Percentiles rank a stretch among this genome's conserved stretches.
These are phyloP conservation scores for Oligia latruncula DNA, from an alignment of 2,888 invertebrate genomes.

Conservation along the genomic window DNA sequence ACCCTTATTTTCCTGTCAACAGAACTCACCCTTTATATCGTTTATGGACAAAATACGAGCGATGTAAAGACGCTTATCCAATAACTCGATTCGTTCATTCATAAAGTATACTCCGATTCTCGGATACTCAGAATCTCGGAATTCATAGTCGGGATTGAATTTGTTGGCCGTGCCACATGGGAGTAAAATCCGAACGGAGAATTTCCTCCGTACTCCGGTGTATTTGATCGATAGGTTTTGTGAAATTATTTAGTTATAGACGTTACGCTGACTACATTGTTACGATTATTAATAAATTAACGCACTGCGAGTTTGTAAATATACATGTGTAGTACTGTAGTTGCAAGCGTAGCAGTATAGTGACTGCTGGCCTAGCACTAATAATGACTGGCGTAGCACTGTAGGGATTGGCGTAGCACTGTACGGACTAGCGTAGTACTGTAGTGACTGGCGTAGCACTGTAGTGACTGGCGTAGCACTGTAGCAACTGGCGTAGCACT, in stretches of 20 bases:
- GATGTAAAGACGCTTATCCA: conserved; percentile 37
- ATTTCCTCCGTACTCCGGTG: neutral
- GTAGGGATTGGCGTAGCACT: neutral
- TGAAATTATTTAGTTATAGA: neutral
- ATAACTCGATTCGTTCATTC: conserved; percentile 50
- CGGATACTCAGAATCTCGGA: conserved; percentile 21
- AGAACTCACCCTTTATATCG: conserved; percentile 6
- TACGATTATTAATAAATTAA: neutral
- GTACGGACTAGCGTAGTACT: neutral
- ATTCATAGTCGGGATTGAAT: conserved; percentile 48
- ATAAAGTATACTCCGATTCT: conserved; percentile 38
- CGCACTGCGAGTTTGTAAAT: neutral
- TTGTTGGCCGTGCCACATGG: conserved; percentile 26
- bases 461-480: neutral
- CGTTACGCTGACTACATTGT: neutral
- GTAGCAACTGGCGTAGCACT: neutral
- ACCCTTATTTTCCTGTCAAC: conserved; percentile 16
- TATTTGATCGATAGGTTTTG: conserved; percentile 9
- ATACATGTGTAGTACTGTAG: neutral
- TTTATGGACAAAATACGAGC: conserved; percentile 28
- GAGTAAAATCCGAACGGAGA: conserved; percentile 7
- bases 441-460: too few species aligned
- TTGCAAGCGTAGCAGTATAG: neutral
- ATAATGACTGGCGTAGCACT: neutral
- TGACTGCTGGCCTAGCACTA: neutral